Evolutionary conservation across 2,888 invertebrate species (phyloP).

Genomic region (Rhagonycha fulva): DNA sequence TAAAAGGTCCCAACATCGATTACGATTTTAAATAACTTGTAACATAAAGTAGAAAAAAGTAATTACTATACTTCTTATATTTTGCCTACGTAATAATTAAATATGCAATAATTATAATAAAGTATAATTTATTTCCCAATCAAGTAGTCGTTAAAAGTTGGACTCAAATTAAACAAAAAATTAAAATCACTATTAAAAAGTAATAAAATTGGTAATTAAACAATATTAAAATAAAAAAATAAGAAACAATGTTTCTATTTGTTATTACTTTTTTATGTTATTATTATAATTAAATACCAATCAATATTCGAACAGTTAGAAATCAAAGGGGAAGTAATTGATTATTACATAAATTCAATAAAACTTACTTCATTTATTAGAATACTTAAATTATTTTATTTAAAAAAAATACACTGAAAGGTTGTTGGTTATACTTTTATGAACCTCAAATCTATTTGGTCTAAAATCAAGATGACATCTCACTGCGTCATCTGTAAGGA

Average conservation of each 20-base stretch:
- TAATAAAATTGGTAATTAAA: background rate
- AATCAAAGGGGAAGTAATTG: background rate
- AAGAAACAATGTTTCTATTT: background rate
- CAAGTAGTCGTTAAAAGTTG: background rate
- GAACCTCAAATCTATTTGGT: background rate
- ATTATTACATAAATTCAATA: background rate
- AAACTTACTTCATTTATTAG: background rate
- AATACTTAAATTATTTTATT: background rate
- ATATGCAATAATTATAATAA: background rate
- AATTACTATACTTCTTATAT: background rate
- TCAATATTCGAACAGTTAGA: background rate
- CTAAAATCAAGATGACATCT: conserved; percentile 18
- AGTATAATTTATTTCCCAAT: background rate
- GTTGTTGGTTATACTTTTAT: background rate
- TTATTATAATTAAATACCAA: background rate
- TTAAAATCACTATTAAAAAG: background rate
- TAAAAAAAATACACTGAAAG: background rate
- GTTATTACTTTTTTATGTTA: background rate
- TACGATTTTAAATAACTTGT: background rate
- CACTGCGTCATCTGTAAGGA: conserved; percentile 23
- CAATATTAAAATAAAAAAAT: background rate
- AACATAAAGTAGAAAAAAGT: background rate
- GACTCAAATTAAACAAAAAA: background rate
- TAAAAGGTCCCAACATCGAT: background rate
- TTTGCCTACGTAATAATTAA: background rate